Evolutionary conservation across 2,113 vertebrate genomes (phyloP).

Genomic region (Pristiophorus japonicus): DNA sequence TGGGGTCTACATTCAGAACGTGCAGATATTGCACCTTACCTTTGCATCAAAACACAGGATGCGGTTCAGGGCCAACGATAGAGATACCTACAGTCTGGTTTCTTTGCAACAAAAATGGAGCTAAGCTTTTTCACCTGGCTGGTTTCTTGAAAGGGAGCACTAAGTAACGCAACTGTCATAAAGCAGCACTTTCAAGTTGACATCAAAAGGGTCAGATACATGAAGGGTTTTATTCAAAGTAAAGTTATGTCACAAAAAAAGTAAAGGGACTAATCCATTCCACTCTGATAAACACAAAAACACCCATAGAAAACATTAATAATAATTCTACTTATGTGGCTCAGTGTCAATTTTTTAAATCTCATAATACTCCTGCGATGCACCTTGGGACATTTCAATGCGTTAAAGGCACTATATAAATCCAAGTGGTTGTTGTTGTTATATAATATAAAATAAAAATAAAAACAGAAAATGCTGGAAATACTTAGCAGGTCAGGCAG

Average conservation of each 20-base stretch:
- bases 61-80: background rate
- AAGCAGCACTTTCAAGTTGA: background rate
- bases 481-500: too few species aligned
- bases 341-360: too few species aligned
- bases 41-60: constrained; percentile 11
- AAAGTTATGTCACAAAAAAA: background rate
- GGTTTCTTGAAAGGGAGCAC: background rate
- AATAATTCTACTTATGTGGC: too few species aligned
- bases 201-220: background rate
- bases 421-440: too few species aligned
- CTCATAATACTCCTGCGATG: too few species aligned
- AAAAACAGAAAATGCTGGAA: too few species aligned
- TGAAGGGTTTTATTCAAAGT: background rate
- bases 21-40: background rate
- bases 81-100: background rate
- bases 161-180: background rate
- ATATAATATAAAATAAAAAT: too few species aligned
- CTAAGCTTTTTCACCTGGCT: background rate
- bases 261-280: too few species aligned
- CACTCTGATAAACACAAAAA: too few species aligned
- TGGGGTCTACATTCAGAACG: background rate
- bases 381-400: too few species aligned
- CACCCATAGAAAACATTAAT: too few species aligned
- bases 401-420: too few species aligned
- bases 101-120: background rate